Conservation (phyloP, 2,113 vertebrate species). For the Pithys albifrons region DNA sequence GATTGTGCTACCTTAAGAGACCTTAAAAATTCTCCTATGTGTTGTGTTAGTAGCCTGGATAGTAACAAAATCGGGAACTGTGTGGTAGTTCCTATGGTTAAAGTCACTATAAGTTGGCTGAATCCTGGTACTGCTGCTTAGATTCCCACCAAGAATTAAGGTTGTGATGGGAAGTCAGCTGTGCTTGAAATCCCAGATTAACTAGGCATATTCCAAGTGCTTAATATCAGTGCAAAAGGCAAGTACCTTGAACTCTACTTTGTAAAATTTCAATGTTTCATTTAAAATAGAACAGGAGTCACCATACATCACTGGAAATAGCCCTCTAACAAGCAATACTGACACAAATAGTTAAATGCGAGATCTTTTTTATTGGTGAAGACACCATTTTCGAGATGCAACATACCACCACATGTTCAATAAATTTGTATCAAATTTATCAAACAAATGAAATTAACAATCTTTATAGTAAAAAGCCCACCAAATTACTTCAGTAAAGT, state of each 20-base stretch:
- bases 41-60: neutral
- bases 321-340: neutral
- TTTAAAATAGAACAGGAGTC: neutral
- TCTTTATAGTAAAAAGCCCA: neutral
- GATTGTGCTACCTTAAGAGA: neutral
- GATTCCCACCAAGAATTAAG: neutral
- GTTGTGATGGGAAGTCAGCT: neutral
- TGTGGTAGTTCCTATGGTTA: neutral
- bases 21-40: neutral
- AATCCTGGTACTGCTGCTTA: neutral
- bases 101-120: neutral
- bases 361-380: constrained; percentile 5
- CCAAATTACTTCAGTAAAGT: neutral
- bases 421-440: neutral
- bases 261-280: neutral
- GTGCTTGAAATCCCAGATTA: neutral
- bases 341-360: neutral
- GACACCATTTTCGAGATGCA: neutral
- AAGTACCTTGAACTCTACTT: neutral
- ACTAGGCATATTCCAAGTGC: neutral
- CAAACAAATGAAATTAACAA: neutral
- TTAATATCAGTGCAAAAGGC: neutral
- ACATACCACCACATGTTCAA: neutral
- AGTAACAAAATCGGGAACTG: neutral
- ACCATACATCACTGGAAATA: neutral